Percentiles rank a stretch among this genome's conserved stretches.
Conservation (phyloP, 2,888 invertebrate species). For the Eledone cirrhosa region DNA sequence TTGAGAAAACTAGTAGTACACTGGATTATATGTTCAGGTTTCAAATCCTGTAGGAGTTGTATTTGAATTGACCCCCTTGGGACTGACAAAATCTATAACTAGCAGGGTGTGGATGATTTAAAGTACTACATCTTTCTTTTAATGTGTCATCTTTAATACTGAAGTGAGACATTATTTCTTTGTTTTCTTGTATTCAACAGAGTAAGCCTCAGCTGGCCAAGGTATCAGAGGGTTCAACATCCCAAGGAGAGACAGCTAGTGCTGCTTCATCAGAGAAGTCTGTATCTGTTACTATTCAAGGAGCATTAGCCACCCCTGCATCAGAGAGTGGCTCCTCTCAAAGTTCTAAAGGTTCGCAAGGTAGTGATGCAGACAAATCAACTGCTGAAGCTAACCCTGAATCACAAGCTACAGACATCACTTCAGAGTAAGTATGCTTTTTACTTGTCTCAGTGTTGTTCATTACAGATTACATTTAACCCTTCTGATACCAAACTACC, state of each 20-base stretch:
- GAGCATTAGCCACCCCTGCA: constrained; percentile 13
- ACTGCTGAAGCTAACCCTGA: constrained; percentile 3
- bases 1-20: no score
- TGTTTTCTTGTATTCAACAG: not conserved
- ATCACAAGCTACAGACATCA: constrained; percentile 16
- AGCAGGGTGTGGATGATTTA: no score
- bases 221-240: not conserved
- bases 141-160: no score
- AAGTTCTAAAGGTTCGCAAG: not conserved
- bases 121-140: no score
- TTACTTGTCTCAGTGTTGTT: no score
- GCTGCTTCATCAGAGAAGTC: constrained; percentile 22
- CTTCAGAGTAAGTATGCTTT: not conserved
- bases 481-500: no score
- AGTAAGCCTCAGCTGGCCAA: constrained; percentile 11
- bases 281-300: constrained; percentile 5
- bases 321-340: not conserved
- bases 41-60: no score
- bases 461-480: no score
- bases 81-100: no score
- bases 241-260: constrained; percentile 12
- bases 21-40: no score
- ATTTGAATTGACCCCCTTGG: no score
- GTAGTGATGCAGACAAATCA: not conserved
- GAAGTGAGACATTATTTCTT: no score